Evolutionary conservation across 2,888 invertebrate species (phyloP).

Genomic region (Xestia xanthographa): DNA sequence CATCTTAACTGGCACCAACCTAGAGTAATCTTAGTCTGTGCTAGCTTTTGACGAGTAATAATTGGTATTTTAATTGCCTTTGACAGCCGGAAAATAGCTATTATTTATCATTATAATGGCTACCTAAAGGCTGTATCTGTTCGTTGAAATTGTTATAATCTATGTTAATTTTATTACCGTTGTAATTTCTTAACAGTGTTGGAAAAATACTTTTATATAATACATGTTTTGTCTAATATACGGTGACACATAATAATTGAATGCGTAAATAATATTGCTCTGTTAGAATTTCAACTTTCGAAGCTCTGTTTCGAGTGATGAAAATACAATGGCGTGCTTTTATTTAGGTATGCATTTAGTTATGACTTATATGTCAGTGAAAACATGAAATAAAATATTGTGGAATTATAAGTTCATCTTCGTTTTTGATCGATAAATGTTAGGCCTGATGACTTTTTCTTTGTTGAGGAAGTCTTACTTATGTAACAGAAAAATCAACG

Average conservation of each 20-base stretch:
- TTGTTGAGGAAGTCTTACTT: neutral
- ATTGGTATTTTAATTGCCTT: slow-evolving; percentile 4
- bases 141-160: slow-evolving; percentile 25
- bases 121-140: slow-evolving; percentile 8
- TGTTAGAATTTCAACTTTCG: neutral
- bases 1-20: no score
- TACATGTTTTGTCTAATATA: neutral
- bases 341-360: neutral
- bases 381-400: neutral
- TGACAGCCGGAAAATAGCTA: neutral
- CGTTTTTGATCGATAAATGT: neutral
- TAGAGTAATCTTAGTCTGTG: no score
- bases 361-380: neutral
- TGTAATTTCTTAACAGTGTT: neutral
- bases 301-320: neutral
- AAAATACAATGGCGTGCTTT: neutral
- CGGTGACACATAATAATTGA: neutral
- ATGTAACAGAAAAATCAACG: neutral
- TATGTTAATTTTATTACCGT: slow-evolving; percentile 29
- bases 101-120: slow-evolving; percentile 16
- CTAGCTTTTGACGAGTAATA: neutral
- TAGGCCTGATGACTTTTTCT: neutral
- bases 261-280: neutral
- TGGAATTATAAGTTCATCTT: neutral
- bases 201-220: neutral